Evolutionary conservation across 2,113 vertebrate genomes (phyloP).

Genomic region (Fulmarus glacialis): DNA sequence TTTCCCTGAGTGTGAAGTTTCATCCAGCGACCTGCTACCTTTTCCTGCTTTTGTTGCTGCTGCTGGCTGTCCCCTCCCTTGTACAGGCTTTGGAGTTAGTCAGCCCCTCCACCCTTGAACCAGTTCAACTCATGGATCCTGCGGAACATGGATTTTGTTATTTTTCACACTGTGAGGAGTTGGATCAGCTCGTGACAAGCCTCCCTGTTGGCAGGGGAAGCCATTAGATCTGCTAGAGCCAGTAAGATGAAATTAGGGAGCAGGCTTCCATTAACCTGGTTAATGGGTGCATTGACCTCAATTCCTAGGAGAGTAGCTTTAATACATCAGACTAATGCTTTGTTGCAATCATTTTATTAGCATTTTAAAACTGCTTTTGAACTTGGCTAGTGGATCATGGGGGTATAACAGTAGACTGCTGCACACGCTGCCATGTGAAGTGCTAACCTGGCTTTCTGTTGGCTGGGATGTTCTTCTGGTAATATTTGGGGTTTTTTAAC

Average conservation of each 20-base stretch:
- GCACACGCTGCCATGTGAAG: background rate
- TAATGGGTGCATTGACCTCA: background rate
- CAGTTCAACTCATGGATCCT: background rate
- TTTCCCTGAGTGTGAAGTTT: background rate
- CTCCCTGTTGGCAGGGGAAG: background rate
- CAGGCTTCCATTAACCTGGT: background rate
- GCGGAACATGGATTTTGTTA: background rate
- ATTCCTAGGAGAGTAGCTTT: background rate
- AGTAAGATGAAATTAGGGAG: background rate
- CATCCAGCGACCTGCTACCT: fast-evolving
- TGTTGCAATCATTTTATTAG: background rate
- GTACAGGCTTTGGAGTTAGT: background rate
- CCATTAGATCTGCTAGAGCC: background rate
- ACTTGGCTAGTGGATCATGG: background rate
- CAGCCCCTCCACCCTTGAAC: background rate
- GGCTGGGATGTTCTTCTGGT: background rate
- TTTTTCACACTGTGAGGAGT: background rate
- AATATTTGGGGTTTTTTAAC: background rate
- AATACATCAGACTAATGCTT: background rate
- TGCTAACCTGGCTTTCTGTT: background rate
- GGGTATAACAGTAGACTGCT: background rate
- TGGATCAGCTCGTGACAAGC: background rate
- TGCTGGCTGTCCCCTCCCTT: background rate
- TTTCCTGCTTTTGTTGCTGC: background rate
- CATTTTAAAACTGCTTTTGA: background rate